These are phyloP conservation scores for Limenitis arthemis DNA, from an alignment of 2,888 invertebrate genomes.

Conservation along the genomic window DNA sequence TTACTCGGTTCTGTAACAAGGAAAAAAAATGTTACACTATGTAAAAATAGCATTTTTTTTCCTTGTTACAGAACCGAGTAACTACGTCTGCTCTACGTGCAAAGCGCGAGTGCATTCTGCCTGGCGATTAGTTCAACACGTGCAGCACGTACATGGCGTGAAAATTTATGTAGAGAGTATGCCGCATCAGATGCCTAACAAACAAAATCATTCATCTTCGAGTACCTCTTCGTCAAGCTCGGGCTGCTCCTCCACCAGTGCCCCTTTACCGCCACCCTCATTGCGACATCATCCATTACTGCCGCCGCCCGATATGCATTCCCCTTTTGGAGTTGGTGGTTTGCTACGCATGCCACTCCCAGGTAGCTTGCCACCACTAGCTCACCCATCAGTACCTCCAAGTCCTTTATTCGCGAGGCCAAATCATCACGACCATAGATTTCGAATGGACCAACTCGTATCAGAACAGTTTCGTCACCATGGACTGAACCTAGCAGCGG, in stretches of 20 bases:
- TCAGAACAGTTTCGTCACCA: slow-evolving; percentile 88
- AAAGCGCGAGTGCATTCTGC: slow-evolving; percentile 93
- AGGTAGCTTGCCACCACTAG: slow-evolving; percentile 72
- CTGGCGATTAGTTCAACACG: slow-evolving; percentile 95
- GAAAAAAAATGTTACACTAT: too few species aligned
- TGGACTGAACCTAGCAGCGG: slow-evolving; percentile 82
- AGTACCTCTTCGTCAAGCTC: slow-evolving; percentile 73
- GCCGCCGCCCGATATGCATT: slow-evolving; percentile 81
- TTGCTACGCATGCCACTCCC: slow-evolving; percentile 84
- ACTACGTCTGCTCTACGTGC: slow-evolving; percentile 95
- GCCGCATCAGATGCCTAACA: slow-evolving; percentile 50
- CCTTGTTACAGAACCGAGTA: slow-evolving; percentile 86
- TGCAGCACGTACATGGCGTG: slow-evolving; percentile 93
- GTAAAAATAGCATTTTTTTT: too few species aligned
- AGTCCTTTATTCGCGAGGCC: slow-evolving; percentile 84
- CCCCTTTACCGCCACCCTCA: slow-evolving; percentile 73
- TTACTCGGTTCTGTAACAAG: too few species aligned
- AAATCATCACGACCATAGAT: slow-evolving; percentile 82
- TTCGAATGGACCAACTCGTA: slow-evolving; percentile 88
- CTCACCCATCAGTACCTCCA: slow-evolving; percentile 79
- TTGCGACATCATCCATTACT: slow-evolving; percentile 77
- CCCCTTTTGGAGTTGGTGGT: slow-evolving; percentile 81
- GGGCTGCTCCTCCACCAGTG: slow-evolving; percentile 66
- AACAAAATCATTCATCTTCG: slow-evolving; percentile 72
- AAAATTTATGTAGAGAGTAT: slow-evolving; percentile 88